Evolutionary conservation across 1,140 invertebrate species (phyloP).

Genomic region (Maconellicoccus hirsutus): DNA sequence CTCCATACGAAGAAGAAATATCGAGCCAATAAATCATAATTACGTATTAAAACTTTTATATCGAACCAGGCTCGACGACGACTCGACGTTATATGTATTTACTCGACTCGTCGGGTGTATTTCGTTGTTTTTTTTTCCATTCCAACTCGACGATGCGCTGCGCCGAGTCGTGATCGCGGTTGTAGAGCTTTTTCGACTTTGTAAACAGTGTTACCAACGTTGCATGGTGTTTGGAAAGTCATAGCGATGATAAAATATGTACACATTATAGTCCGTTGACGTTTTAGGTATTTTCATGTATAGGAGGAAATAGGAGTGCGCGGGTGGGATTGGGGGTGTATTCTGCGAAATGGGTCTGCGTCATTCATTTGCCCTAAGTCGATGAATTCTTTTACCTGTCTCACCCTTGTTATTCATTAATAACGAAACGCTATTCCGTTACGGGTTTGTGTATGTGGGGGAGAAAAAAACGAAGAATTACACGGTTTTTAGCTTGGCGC

Average conservation of each 20-base stretch:
- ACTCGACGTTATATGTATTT: too few species aligned
- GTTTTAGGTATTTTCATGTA: not conserved
- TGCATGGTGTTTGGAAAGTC: not conserved
- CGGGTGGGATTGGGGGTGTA: not conserved
- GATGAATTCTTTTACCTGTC: conserved; percentile 19
- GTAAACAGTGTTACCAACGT: not conserved
- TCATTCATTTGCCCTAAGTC: conserved; percentile 20
- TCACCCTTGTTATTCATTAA: conserved; percentile 18
- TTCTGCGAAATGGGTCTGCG: not conserved
- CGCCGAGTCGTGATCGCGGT: too few species aligned
- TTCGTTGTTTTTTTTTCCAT: too few species aligned
- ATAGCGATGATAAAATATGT: not conserved
- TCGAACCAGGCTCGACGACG: too few species aligned
- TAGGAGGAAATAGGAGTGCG: too few species aligned
- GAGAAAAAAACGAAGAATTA: not conserved
- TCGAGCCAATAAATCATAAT: too few species aligned
- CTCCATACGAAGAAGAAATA: too few species aligned
- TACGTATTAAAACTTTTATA: too few species aligned
- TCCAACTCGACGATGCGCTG: too few species aligned
- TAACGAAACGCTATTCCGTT: conserved; percentile 14
- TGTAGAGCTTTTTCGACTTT: not conserved
- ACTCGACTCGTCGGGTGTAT: too few species aligned
- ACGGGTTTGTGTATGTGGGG: not conserved
- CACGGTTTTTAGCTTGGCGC: not conserved
- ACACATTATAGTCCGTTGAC: not conserved